Percentiles rank a stretch among this genome's conserved stretches.
These are phyloP conservation scores for Reticulitermes speratus DNA, from an alignment of 1,140 invertebrate species.

Conservation along the genomic window DNA sequence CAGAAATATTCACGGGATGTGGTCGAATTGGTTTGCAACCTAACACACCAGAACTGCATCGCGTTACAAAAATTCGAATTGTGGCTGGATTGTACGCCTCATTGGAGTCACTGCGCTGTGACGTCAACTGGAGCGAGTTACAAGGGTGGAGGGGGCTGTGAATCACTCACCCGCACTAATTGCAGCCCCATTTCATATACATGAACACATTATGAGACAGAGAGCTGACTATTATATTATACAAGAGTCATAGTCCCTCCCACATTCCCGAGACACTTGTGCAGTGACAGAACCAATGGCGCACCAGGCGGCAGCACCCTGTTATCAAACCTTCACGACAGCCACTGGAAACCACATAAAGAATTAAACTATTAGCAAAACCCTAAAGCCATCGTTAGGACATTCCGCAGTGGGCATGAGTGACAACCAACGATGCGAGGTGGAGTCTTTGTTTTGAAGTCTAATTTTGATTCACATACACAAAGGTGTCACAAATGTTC, in stretches of 20 bases:
- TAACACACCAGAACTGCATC: too few relatives aligned
- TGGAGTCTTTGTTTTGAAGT: neutral
- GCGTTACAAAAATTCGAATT: too few relatives aligned
- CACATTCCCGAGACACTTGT: conserved; percentile 9
- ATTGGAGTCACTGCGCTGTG: neutral
- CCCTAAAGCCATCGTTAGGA: neutral
- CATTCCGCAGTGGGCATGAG: neutral
- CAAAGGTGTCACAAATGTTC: too few relatives aligned
- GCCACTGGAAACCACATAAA: neutral
- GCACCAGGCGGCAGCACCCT: neutral
- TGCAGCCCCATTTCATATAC: conserved; percentile 15
- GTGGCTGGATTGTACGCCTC: too few relatives aligned
- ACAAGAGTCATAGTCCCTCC: neutral
- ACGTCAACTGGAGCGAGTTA: neutral
- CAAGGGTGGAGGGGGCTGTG: neutral
- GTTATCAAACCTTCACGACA: neutral
- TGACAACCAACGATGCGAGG: neutral
- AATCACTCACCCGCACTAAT: conserved; percentile 1
- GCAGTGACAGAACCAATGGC: neutral
- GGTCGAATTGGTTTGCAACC: too few relatives aligned
- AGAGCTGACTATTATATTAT: too few relatives aligned
- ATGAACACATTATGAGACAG: neutral
- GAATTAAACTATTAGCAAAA: neutral
- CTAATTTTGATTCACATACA: too few relatives aligned
- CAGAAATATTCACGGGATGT: too few relatives aligned